phyloP scores from a whole-genome alignment of 2,888 invertebrate species.

The Dolomedes plantarius region DNA sequence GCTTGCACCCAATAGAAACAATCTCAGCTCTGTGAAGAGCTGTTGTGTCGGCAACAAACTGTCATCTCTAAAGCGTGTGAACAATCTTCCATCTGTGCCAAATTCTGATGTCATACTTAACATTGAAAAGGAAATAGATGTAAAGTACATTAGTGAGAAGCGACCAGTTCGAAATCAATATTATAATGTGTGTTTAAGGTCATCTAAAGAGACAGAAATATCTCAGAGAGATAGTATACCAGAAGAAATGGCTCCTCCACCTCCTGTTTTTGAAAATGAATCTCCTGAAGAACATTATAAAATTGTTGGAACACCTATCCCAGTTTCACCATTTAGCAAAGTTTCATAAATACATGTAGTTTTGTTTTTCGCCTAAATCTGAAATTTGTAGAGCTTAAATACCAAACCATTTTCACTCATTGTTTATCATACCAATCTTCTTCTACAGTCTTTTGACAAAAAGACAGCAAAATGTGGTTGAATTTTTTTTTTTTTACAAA shows the following conservation, averaged over 20 bases:
- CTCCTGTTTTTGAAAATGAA: constrained; percentile 39
- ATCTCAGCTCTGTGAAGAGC: constrained; percentile 46
- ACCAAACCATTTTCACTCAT: too few relatives aligned
- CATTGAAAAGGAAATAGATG: not conserved
- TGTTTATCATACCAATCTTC: too few relatives aligned
- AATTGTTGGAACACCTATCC: constrained; percentile 49
- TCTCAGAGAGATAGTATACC: constrained; percentile 40
- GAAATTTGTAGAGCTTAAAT: too few relatives aligned
- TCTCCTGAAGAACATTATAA: constrained; percentile 53
- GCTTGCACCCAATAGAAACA: constrained; percentile 20
- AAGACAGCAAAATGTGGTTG: too few relatives aligned
- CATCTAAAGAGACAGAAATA: constrained; percentile 1
- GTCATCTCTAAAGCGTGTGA: constrained; percentile 25
- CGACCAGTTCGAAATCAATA: constrained; percentile 31
- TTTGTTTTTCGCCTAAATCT: too few relatives aligned
- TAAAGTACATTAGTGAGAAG: constrained; percentile 18
- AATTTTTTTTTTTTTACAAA: too few relatives aligned
- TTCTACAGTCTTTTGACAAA: too few relatives aligned
- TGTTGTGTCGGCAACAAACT: constrained; percentile 46
- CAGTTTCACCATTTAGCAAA: constrained; percentile 10
- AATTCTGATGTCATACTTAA: constrained; percentile 25
- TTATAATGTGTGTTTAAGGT: constrained; percentile 40
- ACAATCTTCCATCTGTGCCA: constrained; percentile 40
- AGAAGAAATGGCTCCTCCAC: constrained; percentile 57
- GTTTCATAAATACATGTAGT: not conserved